Evolutionary conservation across 2,797 vertebrate genomes (phyloP).

Genomic region (Otus scops): DNA sequence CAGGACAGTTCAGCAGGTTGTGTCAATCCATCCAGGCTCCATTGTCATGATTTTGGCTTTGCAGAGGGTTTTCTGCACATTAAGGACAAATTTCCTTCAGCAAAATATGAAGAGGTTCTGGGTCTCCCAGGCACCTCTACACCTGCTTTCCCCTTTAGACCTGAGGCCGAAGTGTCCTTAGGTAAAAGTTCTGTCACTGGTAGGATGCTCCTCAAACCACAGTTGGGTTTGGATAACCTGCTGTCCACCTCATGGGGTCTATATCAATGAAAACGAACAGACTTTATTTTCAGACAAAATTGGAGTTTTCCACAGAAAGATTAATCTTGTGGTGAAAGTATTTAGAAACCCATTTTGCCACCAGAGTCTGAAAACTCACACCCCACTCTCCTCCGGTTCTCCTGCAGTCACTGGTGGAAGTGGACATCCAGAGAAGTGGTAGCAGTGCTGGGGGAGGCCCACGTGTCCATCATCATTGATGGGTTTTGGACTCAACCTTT

Average conservation of each 20-base stretch:
- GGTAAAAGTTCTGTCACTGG: not conserved
- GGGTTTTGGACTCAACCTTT: not conserved
- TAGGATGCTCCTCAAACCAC: not conserved
- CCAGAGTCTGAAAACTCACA: not conserved
- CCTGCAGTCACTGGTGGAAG: not conserved
- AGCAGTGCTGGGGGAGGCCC: fast-evolving
- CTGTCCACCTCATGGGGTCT: not conserved
- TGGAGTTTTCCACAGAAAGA: not conserved
- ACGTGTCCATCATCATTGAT: fast-evolving
- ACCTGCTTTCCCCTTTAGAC: not conserved
- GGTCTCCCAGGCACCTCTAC: not conserved
- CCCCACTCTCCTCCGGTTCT: not conserved
- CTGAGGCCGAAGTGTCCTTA: not conserved
- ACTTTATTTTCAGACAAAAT: not conserved
- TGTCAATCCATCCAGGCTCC: not conserved
- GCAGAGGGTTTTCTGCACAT: not conserved
- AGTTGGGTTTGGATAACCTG: not conserved
- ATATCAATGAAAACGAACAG: not conserved
- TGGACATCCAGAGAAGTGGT: fast-evolving
- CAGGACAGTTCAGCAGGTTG: not conserved
- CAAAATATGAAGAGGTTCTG: not conserved
- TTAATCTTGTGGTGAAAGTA: not conserved
- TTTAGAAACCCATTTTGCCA: not conserved
- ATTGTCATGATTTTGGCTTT: not conserved
- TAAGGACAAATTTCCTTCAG: not conserved